Percentiles rank a stretch among this genome's conserved stretches.
Conservation (phyloP, 2,113 vertebrate genomes). For the Felis catus region F.catus_Fca126_mat1.0 CM031413.1:18091501-18092000, state of each 20-base stretch:
- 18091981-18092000: not conserved
- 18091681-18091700: not conserved
- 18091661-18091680: not conserved
- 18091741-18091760: slow-evolving; percentile 1
- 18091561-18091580: not conserved
- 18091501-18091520: not conserved
- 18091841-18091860: not conserved
- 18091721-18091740: not conserved
- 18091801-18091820: not conserved
- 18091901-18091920: not conserved
- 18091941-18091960: not conserved
- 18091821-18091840: not conserved
- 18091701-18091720: slow-evolving; percentile 21
- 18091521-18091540: not conserved
- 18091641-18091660: not conserved
- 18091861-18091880: not conserved
- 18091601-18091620: not conserved
- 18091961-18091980: not conserved
- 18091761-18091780: not conserved
- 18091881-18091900: not conserved
- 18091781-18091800: not conserved
- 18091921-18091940: not conserved
- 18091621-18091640: not conserved
- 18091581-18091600: not conserved
- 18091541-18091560: not conserved